A percentile compares a stretch with the other conserved stretches of the same genome.
Conservation (phyloP, 2,888 invertebrate species). For the Agrypnus murinus region DNA sequence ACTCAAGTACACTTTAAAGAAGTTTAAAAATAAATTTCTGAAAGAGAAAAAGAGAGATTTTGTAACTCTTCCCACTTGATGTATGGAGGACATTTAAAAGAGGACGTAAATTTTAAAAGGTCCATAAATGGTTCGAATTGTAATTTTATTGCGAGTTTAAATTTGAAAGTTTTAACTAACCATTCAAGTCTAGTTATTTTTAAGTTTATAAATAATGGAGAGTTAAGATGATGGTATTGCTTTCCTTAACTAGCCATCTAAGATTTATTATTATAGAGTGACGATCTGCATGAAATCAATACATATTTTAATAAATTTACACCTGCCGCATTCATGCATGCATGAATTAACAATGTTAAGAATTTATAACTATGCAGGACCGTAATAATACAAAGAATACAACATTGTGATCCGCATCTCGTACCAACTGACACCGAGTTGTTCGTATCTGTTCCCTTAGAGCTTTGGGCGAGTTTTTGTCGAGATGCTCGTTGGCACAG, state of each 20-base stretch:
- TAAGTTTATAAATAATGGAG: no score
- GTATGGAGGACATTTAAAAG: neutral
- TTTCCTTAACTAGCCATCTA: no score
- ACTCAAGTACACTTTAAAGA: neutral
- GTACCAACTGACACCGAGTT: constrained; percentile 44
- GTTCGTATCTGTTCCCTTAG: constrained; percentile 49
- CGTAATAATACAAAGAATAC: no score
- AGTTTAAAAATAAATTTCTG: neutral
- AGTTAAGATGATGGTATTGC: no score
- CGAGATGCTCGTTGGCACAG: constrained; percentile 53
- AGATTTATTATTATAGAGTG: no score
- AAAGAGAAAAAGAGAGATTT: neutral
- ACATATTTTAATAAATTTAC: constrained; percentile 23
- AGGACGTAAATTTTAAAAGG: neutral
- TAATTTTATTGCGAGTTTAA: neutral
- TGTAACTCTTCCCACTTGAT: neutral
- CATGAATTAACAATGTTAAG: neutral
- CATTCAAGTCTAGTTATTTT: no score
- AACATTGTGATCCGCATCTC: constrained; percentile 39
- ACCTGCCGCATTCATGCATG: constrained; percentile 14
- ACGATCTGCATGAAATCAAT: neutral
- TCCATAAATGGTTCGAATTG: constrained; percentile 10
- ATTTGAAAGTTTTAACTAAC: neutral
- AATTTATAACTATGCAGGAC: constrained; percentile 10
- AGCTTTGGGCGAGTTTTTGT: constrained; percentile 57